Base-by-base conservation (phyloP, 2,797 vertebrate species). In the Sylvilagus floridanus region DNA sequence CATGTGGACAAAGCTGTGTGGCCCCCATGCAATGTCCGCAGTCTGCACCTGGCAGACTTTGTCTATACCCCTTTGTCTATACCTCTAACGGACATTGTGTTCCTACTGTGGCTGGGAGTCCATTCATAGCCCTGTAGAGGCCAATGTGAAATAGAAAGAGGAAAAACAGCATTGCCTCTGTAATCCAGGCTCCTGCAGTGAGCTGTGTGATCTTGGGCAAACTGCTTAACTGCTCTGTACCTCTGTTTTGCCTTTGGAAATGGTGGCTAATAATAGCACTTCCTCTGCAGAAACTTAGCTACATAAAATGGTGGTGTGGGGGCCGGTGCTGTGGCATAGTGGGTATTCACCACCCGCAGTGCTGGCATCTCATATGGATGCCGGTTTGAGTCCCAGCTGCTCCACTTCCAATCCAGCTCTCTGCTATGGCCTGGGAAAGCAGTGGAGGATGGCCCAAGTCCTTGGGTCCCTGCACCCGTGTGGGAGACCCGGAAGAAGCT, bases 141-240 rank as follows among this genome's bases (percentile, higher is more conserved):
- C 62, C 69, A 42, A 42, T 37, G 83, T 50, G 79, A 84, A 62
- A 66, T 30, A 1, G 30, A 93, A 91, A 91, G 22, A 79, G 52
- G 57, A 54, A 66, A 71, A 62, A 24, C 42, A 75, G 28, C 9
- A 4, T 71, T 22, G 30, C 17, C 37, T 76, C 4, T 35, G 19
- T 35, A 47, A n/a, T 60, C 22, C 30, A 68, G 57, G 76, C 42
- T 75, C 65, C 91, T 93, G 81, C 8, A 47, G 28, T 77, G 47
- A 92, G 95, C 92, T 95, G 73, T 73, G 63, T 77, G 42, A 83
- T 32, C 28, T 77, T 77, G 57, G 28, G 37, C n/a, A 92, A 76
- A 81, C 81, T 68, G n/a, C 72, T 81, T 75, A 22, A 37, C 85
- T 81, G 87, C 89, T 90, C 86, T 90, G 82, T 84, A 82, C 47